Percentiles rank a stretch among this genome's conserved stretches.
phyloP scores from a whole-genome alignment of 2,113 vertebrate species.

The Kryptolebias marmoratus region DNA sequence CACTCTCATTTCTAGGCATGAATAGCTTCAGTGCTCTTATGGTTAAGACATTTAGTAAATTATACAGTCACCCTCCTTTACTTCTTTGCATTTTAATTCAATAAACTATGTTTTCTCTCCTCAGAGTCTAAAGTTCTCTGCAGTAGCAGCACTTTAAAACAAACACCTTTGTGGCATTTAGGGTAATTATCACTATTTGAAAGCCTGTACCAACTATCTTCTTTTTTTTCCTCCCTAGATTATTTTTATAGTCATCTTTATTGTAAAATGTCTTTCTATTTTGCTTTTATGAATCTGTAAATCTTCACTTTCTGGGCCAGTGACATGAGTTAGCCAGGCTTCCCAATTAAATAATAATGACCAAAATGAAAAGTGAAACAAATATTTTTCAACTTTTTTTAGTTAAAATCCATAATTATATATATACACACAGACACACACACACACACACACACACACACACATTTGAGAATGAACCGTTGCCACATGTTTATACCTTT shows the following conservation, averaged over 20 bases:
- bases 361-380: too few species aligned
- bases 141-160: background rate
- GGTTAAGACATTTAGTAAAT: conserved; percentile 12
- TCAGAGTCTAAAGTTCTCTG: conserved; percentile 5
- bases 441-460: too few species aligned
- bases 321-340: too few species aligned
- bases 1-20: background rate
- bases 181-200: conserved; percentile 40
- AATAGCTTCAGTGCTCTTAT: conserved; percentile 8
- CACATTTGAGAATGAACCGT: too few species aligned
- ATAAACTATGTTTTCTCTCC: background rate
- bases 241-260: background rate
- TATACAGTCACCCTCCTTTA: background rate
- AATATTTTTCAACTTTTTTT: too few species aligned
- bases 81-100: conserved; percentile 5
- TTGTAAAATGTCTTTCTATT: background rate
- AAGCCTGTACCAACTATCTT: background rate
- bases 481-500: too few species aligned
- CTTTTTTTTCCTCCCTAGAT: background rate
- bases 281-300: too few species aligned
- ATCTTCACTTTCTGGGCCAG: too few species aligned
- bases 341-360: too few species aligned
- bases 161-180: conserved; percentile 7
- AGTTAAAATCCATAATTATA: too few species aligned
- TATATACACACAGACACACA: too few species aligned